phyloP scores from a whole-genome alignment of 2,888 invertebrate genomes.

The Pelosia muscerda region DNA sequence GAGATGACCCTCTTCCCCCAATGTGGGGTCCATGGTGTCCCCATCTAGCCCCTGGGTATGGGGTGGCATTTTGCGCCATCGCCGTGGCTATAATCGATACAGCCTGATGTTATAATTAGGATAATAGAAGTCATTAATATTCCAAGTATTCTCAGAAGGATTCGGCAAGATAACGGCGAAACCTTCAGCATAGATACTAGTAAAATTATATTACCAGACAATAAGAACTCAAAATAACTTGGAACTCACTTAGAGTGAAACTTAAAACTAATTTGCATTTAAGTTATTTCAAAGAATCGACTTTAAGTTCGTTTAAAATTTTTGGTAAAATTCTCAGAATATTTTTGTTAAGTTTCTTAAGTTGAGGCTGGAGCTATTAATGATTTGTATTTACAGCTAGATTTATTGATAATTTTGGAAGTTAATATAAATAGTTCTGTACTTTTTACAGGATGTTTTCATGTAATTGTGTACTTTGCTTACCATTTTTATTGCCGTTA shows the following conservation, averaged over 20 bases:
- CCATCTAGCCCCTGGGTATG: too few species aligned
- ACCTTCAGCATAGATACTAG: not conserved
- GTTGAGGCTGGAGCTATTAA: not conserved
- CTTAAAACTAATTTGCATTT: slow-evolving; percentile 28
- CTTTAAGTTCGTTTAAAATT: slow-evolving; percentile 5
- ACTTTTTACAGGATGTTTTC: too few species aligned
- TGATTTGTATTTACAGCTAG: not conserved
- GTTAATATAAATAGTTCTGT: not conserved
- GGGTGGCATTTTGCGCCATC: too few species aligned
- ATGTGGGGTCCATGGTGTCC: too few species aligned
- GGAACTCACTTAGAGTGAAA: slow-evolving; percentile 15
- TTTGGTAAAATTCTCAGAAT: not conserved
- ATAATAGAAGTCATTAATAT: not conserved
- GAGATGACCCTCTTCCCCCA: too few species aligned
- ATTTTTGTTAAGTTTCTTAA: slow-evolving; percentile 4
- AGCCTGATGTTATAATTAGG: not conserved
- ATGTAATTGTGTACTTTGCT: too few species aligned
- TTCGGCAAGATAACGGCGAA: not conserved
- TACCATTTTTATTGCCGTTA: too few species aligned
- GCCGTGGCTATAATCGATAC: too few species aligned
- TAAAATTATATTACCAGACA: slow-evolving; percentile 6
- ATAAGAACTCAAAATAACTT: slow-evolving; percentile 13
- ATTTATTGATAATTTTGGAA: not conserved
- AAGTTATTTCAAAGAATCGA: slow-evolving; percentile 23
- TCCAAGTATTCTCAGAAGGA: not conserved